These are phyloP conservation scores for Oostethus manadensis DNA, from an alignment of 2,113 vertebrate genomes.

Conservation along the genomic window DNA sequence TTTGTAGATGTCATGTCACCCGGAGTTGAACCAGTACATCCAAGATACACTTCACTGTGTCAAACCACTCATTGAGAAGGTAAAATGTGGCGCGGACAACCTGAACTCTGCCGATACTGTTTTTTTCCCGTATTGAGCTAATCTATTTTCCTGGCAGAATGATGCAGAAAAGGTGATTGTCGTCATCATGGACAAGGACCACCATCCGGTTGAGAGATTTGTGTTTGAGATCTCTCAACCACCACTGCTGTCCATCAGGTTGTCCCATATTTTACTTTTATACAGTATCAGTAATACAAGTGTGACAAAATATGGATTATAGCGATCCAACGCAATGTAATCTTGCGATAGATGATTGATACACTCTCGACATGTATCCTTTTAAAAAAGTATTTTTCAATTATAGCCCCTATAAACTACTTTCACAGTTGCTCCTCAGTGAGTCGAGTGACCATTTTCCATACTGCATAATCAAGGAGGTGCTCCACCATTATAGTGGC, in stretches of 20 bases:
- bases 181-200: conserved; percentile 97
- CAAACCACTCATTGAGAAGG: conserved; percentile 95
- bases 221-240: conserved; percentile 97
- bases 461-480: no score
- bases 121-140: not conserved
- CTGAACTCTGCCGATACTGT: not conserved
- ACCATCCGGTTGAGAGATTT: conserved; percentile 96
- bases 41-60: conserved; percentile 96
- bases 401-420: no score
- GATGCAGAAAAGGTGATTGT: conserved; percentile 97
- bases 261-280: conserved; percentile 1
- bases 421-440: no score
- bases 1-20: conserved; percentile 94
- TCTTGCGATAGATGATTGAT: no score
- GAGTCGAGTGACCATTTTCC: no score
- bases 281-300: not conserved
- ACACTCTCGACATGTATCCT: no score
- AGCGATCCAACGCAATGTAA: no score
- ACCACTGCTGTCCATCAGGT: conserved; percentile 90
- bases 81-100: conserved; percentile 45
- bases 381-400: no score
- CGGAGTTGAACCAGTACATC: conserved; percentile 94
- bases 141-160: conserved; percentile 71
- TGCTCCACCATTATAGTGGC: no score
- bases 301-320: not conserved